phyloP scores from a whole-genome alignment of 2,113 vertebrate genomes.

The Microcebus griseorufus region DNA sequence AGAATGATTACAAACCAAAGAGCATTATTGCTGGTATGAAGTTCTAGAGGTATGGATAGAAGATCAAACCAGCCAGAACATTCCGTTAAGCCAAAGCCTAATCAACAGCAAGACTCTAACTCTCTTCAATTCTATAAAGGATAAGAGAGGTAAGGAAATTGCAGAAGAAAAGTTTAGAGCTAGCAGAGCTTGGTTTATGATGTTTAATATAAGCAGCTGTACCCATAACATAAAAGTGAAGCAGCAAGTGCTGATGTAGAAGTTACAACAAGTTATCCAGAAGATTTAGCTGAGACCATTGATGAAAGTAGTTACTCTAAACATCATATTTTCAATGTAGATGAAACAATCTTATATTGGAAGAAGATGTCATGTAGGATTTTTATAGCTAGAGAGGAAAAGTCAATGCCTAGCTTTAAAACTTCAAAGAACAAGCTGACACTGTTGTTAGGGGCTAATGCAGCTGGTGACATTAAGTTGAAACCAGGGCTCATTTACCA shows the following conservation, averaged over 20 bases:
- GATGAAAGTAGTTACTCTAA: neutral
- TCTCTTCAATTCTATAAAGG: neutral
- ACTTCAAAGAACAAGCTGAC: neutral
- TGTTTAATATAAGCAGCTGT: neutral
- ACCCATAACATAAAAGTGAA: neutral
- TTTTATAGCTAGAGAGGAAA: neutral
- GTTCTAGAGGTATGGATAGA: neutral
- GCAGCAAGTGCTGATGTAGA: neutral
- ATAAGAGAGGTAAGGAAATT: neutral
- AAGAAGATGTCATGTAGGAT: neutral
- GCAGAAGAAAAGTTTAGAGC: neutral
- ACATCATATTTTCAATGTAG: neutral
- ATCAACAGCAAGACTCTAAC: neutral
- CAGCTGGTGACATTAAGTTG: neutral
- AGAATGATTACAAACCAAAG: neutral
- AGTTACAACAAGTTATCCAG: neutral
- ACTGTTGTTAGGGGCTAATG: neutral
- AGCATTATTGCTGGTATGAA: neutral
- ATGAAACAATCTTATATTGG: neutral
- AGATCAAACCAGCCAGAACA: neutral
- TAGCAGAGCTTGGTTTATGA: neutral
- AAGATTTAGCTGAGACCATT: neutral
- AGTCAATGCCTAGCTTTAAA: neutral
- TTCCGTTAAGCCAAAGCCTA: neutral
- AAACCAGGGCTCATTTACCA: neutral